These are phyloP conservation scores for Chanos chanos DNA, from an alignment of 2,797 vertebrate species.

Conservation along the genomic window DNA sequence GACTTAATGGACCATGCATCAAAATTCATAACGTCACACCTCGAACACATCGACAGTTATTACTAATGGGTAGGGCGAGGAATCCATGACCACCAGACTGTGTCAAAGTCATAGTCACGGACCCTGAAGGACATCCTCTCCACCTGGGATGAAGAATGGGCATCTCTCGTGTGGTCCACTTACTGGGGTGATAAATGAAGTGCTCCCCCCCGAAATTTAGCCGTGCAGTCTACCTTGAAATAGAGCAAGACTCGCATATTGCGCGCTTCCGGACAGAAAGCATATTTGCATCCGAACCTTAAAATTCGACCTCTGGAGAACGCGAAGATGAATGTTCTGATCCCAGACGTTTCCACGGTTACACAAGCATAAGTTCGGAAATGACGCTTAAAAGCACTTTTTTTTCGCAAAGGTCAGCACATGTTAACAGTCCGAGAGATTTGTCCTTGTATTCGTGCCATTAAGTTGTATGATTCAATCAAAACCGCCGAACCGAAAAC, in stretches of 20 bases:
- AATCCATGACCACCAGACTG: conserved; percentile 49
- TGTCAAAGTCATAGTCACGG: conserved; percentile 67
- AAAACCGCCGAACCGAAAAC: too few relatives aligned
- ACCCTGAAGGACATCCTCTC: conserved; percentile 73
- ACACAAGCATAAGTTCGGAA: too few relatives aligned
- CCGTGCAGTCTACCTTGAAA: conserved; percentile 77
- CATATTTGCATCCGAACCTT: conserved; percentile 56
- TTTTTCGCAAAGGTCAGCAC: too few relatives aligned
- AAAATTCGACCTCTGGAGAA: conserved; percentile 41
- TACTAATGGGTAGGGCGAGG: conserved; percentile 33
- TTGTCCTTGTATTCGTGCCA: too few relatives aligned
- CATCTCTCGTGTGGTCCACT: conserved; percentile 66
- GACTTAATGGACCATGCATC: too few relatives aligned
- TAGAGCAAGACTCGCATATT: conserved; percentile 48
- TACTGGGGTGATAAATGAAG: conserved; percentile 75
- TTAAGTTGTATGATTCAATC: too few relatives aligned
- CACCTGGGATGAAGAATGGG: conserved; percentile 68
- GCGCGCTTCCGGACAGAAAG: conserved; percentile 48
- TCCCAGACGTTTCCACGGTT: conserved; percentile 22
- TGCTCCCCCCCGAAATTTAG: conserved; percentile 72
- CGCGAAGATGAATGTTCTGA: background rate
- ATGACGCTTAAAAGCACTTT: too few relatives aligned
- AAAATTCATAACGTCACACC: too few relatives aligned
- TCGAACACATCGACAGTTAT: conserved; percentile 12
- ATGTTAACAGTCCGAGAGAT: too few relatives aligned